A percentile compares a stretch with the other conserved stretches of the same genome.
These are phyloP conservation scores for Lemur catta DNA, from an alignment of 2,797 vertebrate species.

Conservation along the genomic window DNA sequence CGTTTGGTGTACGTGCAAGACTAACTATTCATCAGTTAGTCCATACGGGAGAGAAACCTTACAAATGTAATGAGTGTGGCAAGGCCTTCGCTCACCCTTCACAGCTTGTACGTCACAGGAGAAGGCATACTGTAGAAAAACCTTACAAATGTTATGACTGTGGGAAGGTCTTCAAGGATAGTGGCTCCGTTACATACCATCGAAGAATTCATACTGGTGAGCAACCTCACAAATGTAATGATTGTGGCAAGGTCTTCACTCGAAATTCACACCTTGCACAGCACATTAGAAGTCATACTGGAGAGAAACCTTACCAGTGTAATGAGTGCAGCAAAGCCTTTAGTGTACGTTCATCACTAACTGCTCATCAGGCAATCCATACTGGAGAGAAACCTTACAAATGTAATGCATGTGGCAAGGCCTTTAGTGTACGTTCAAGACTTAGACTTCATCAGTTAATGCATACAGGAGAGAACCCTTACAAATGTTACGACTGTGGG, in stretches of 20 bases:
- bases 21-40: neutral
- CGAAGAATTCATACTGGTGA: no score
- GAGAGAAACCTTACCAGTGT: neutral
- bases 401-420: neutral
- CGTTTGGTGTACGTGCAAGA: neutral
- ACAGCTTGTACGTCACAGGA: no score
- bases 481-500: neutral
- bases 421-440: neutral
- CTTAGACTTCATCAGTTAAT: no score
- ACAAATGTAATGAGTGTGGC: neutral
- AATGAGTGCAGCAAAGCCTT: neutral
- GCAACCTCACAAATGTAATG: neutral
- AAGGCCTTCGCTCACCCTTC: neutral
- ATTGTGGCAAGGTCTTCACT: neutral
- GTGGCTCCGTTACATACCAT: no score
- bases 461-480: neutral
- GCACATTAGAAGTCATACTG: neutral
- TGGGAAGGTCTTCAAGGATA: no score
- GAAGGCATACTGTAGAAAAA: neutral
- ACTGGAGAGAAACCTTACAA: neutral
- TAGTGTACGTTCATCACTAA: neutral
- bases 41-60: neutral
- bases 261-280: neutral
- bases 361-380: neutral
- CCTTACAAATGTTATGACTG: no score